Evolutionary conservation across 2,888 invertebrate species (phyloP).

Genomic region (Blastobasis lacticolella): DNA sequence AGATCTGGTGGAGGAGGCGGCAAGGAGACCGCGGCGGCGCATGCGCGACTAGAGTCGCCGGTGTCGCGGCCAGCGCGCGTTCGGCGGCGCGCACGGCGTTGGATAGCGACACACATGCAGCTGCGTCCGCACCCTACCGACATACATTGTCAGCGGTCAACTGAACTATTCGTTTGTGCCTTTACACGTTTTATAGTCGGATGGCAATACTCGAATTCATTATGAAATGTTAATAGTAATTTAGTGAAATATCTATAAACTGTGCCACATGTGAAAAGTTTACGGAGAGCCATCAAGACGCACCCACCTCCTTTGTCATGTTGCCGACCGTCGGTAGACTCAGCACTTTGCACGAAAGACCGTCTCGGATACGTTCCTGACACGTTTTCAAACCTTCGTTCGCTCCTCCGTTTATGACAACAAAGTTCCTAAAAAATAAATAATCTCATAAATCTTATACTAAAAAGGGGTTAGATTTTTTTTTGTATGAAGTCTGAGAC

Average conservation of each 20-base stretch:
- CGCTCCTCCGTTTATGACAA: slow-evolving; percentile 10
- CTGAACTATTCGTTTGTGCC: not conserved
- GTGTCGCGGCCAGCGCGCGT: slow-evolving; percentile 14
- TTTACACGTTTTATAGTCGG: not conserved
- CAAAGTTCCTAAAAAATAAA: slow-evolving; percentile 13
- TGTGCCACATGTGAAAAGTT: no score
- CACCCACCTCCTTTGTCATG: no score
- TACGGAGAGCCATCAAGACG: no score
- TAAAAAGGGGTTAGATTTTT: no score
- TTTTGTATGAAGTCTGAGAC: no score
- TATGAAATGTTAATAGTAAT: no score
- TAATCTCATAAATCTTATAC: not conserved
- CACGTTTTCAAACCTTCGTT: slow-evolving; percentile 4
- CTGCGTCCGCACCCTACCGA: not conserved
- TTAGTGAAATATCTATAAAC: no score
- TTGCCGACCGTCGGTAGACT: slow-evolving; percentile 3
- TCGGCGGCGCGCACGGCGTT: slow-evolving; percentile 15
- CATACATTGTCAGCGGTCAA: not conserved
- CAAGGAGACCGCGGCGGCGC: not conserved
- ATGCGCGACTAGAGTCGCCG: slow-evolving; percentile 6
- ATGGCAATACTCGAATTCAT: not conserved
- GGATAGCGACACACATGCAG: slow-evolving; percentile 3
- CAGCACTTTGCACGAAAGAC: slow-evolving; percentile 12
- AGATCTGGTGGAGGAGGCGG: not conserved
- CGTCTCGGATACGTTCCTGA: slow-evolving; percentile 7